Evolutionary conservation across 2,888 invertebrate species (phyloP).

Genomic region (Drosophila kokeensis): DNA sequence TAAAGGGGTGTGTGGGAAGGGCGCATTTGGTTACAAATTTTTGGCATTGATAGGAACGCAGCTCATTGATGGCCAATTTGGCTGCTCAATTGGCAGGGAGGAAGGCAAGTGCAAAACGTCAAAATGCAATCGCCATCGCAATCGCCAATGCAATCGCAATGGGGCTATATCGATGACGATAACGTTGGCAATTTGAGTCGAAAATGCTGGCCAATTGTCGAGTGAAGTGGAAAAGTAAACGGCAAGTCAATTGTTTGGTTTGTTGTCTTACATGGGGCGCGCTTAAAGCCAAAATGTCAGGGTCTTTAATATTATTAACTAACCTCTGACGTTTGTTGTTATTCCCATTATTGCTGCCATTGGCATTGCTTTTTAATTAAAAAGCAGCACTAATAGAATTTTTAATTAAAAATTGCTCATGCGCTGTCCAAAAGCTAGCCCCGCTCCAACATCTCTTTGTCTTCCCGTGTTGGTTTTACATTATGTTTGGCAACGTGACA

Average conservation of each 20-base stretch:
- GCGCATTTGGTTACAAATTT: conserved; percentile 22
- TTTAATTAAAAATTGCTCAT: conserved; percentile 74
- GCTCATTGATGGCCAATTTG: conserved; percentile 74
- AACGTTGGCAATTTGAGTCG: conserved; percentile 36
- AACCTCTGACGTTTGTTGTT: conserved; percentile 13
- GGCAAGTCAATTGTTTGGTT: conserved; percentile 1
- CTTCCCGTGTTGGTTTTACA: conserved; percentile 50
- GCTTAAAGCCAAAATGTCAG: conserved; percentile 49
- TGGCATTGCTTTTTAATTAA: conserved; percentile 69
- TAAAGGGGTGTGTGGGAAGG: not conserved
- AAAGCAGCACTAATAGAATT: conserved; percentile 76
- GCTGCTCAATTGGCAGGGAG: conserved; percentile 67
- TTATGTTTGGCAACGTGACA: conserved; percentile 68
- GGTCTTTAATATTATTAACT: conserved; percentile 51
- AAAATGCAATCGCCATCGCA: conserved; percentile 22
- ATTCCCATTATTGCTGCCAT: conserved; percentile 27
- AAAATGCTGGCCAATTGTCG: conserved; percentile 59
- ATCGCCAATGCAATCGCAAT: conserved; percentile 24
- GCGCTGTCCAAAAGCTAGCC: conserved; percentile 27
- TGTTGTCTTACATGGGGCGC: not conserved
- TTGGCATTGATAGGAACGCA: conserved; percentile 29
- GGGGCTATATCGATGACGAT: conserved; percentile 46
- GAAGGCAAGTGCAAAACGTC: conserved; percentile 43
- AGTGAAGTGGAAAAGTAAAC: conserved; percentile 20
- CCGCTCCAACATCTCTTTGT: conserved; percentile 18